phyloP scores from a whole-genome alignment of 2,888 invertebrate species.

The Cheilosia soror region DNA sequence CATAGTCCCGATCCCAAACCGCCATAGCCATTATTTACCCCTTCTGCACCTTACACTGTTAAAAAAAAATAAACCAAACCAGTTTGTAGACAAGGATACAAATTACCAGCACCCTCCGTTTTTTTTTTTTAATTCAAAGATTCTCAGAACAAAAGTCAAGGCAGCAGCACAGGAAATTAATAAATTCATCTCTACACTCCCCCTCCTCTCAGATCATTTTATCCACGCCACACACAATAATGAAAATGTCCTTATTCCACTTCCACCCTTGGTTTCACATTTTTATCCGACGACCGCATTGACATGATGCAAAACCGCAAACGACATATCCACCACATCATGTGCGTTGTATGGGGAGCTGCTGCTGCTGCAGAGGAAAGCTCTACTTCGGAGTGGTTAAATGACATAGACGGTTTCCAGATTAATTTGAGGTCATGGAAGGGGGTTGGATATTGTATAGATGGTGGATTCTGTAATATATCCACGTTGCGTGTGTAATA shows the following conservation, averaged over 20 bases:
- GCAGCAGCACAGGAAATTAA: conserved; percentile 69
- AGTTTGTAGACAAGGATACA: conserved; percentile 54
- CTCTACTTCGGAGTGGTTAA: conserved; percentile 55
- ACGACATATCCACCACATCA: conserved; percentile 63
- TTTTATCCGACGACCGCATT: conserved; percentile 63
- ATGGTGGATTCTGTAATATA: conserved; percentile 58
- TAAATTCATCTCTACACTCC: conserved; percentile 60
- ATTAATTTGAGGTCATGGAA: conserved; percentile 74
- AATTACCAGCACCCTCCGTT: conserved; percentile 51
- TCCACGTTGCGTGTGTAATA: conserved; percentile 21
- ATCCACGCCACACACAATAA: conserved; percentile 36
- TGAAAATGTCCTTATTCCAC: conserved; percentile 66
- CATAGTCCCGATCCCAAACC: conserved; percentile 38
- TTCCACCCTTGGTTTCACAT: conserved; percentile 62
- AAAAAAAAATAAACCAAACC: conserved; percentile 14
- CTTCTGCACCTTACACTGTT: conserved; percentile 18
- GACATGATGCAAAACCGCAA: conserved; percentile 72
- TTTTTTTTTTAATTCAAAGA: conserved; percentile 41
- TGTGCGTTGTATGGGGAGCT: conserved; percentile 20
- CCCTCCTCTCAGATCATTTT: neutral
- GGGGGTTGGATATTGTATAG: conserved; percentile 47
- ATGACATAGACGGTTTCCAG: conserved; percentile 69
- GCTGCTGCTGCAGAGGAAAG: neutral
- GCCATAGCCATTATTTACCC: conserved; percentile 13
- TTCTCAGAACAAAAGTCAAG: conserved; percentile 69